A percentile compares a stretch with the other conserved stretches of the same genome.
phyloP scores from a whole-genome alignment of 1,140 invertebrate genomes.

The Drosophila sp. region DNA sequence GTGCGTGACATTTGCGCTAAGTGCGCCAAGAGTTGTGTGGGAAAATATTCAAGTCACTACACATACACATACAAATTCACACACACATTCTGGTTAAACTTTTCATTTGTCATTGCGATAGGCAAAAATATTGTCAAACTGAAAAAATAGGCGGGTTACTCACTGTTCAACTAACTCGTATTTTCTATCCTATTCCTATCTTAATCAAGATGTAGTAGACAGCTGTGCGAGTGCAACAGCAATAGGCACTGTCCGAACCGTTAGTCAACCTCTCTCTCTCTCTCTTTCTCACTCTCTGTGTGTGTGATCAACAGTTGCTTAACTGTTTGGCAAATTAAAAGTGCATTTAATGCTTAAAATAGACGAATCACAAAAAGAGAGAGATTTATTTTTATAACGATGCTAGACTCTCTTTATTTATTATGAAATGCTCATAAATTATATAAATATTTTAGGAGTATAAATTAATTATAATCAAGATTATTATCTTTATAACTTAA shows the following conservation, averaged over 20 bases:
- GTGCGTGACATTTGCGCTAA: constrained; percentile 82
- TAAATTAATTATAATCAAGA: constrained; percentile 2
- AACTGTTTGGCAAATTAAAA: constrained; percentile 8
- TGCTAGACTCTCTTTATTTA: neutral
- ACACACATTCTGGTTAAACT: constrained; percentile 41
- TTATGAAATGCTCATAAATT: neutral
- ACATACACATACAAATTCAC: constrained; percentile 10
- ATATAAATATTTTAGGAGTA: too few relatives aligned
- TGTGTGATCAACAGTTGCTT: neutral
- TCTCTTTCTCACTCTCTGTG: constrained; percentile 5
- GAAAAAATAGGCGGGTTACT: constrained; percentile 48
- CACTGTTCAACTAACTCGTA: neutral
- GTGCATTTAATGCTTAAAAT: constrained; percentile 9
- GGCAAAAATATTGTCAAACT: constrained; percentile 40
- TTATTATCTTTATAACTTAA: neutral
- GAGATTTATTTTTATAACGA: neutral
- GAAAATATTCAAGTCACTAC: constrained; percentile 53
- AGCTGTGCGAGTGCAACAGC: constrained; percentile 61
- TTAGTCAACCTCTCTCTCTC: neutral
- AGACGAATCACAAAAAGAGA: neutral
- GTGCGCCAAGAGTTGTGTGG: constrained; percentile 67
- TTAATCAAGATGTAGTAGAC: neutral
- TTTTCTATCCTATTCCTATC: constrained; percentile 4
- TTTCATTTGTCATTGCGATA: constrained; percentile 65
- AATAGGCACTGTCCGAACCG: constrained; percentile 34